Percentiles rank a stretch among this genome's conserved stretches.
Evolutionary conservation across 2,888 invertebrate species (phyloP).

Genomic region (Slavum lentiscoides): DNA sequence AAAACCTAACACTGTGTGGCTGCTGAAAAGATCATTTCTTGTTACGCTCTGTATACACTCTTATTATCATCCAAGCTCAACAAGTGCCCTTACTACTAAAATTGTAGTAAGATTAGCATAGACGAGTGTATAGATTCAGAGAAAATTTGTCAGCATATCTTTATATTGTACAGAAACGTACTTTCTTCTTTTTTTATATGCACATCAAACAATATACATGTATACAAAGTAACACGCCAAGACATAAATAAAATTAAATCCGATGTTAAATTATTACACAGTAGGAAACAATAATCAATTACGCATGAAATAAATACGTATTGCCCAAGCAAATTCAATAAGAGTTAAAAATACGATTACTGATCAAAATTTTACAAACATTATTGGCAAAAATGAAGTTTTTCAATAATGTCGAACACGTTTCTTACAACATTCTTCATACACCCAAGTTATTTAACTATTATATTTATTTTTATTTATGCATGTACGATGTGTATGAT

Average conservation of each 20-base stretch:
- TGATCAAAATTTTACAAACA: constrained; percentile 14
- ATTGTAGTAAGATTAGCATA: background rate
- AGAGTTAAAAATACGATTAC: constrained; percentile 3
- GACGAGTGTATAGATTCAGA: background rate
- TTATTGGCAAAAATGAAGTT: constrained; percentile 13
- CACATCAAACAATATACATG: constrained; percentile 21
- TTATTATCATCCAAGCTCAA: background rate
- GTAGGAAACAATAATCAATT: constrained; percentile 10
- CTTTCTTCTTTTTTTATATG: background rate
- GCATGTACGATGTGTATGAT: background rate
- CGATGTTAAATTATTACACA: background rate
- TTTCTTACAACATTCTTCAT: background rate
- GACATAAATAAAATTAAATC: constrained; percentile 13
- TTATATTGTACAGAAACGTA: constrained; percentile 19
- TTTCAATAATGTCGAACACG: constrained; percentile 18
- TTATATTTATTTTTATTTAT: constrained; percentile 15
- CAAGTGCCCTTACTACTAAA: background rate
- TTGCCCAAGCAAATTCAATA: constrained; percentile 28
- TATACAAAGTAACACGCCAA: constrained; percentile 24
- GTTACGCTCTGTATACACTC: no score
- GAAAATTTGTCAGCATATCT: background rate
- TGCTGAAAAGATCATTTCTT: no score
- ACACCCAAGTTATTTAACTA: background rate
- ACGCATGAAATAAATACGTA: constrained; percentile 23
- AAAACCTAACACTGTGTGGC: no score